Percentiles rank a stretch among this genome's conserved stretches.
Conservation (phyloP, 2,797 vertebrate species). For the Lepilemur septentrionalis region DNA sequence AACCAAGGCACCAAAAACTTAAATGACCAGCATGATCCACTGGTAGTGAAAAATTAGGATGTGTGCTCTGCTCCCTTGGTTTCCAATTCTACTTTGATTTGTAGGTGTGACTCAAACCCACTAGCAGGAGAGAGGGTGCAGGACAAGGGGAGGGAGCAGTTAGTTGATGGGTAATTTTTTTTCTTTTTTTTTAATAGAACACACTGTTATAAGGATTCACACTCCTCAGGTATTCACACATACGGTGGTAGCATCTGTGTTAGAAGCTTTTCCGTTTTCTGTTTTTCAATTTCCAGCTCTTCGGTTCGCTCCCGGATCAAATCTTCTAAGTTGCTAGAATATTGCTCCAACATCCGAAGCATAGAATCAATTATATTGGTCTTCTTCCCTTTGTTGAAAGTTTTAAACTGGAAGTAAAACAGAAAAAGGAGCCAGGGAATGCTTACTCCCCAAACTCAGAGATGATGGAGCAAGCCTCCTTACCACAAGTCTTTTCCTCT, state of each 20-base stretch:
- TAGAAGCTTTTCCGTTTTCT: conserved; percentile 94
- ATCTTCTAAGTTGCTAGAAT: conserved; percentile 95
- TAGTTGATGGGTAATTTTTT: conserved; percentile 37
- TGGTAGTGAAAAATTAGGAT: conserved; percentile 58
- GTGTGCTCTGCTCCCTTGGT: conserved; percentile 35
- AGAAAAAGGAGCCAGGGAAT: conserved; percentile 23
- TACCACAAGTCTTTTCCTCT: conserved; percentile 14
- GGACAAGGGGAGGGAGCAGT: background rate
- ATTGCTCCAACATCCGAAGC: conserved; percentile 94
- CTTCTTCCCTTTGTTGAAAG: conserved; percentile 94
- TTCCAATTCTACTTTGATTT: conserved; percentile 74
- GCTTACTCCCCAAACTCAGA: conserved; percentile 14
- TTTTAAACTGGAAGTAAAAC: conserved; percentile 90
- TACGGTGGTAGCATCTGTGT: conserved; percentile 94
- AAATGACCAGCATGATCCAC: conserved; percentile 46
- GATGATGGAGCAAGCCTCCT: background rate
- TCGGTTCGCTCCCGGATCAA: conserved; percentile 92
- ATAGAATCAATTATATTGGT: conserved; percentile 96
- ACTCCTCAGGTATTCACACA: conserved; percentile 77
- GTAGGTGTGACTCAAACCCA: conserved; percentile 61
- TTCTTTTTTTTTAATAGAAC: conserved; percentile 31
- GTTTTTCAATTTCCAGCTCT: conserved; percentile 95
- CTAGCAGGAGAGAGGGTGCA: background rate
- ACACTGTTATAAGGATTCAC: conserved; percentile 61
- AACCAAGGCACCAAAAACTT: conserved; percentile 14